Conservation (phyloP, 2,888 invertebrate species). For the Arrhopalites spinosus region DNA sequence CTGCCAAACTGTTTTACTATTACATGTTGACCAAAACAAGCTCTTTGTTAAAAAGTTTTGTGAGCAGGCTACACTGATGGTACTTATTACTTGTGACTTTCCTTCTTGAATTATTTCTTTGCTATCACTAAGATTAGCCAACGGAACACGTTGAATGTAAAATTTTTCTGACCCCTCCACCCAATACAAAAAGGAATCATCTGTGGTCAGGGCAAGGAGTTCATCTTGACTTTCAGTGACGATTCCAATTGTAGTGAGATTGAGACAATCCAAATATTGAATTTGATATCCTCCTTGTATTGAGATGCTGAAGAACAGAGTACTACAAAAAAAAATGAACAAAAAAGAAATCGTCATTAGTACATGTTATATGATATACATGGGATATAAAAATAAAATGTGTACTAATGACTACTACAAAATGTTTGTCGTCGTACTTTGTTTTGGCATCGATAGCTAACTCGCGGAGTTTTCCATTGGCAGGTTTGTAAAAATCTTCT, state of each 20-base stretch:
- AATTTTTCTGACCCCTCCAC: neutral
- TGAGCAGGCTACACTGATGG: neutral
- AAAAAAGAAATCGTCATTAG: neutral
- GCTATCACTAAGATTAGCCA: neutral
- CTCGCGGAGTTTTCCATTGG: neutral
- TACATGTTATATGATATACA: too few species aligned
- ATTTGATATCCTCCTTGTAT: neutral
- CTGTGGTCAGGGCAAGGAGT: slow-evolving; percentile 16
- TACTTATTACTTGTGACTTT: neutral
- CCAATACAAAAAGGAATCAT: slow-evolving; percentile 28
- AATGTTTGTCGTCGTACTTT: too few species aligned
- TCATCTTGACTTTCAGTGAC: neutral
- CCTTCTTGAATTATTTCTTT: neutral
- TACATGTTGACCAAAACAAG: neutral
- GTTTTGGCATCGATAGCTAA: slow-evolving; percentile 19
- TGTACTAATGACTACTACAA: too few species aligned
- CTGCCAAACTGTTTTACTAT: neutral
- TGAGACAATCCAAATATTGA: slow-evolving; percentile 4
- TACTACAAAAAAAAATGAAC: neutral
- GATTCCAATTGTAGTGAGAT: neutral
- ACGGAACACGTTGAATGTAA: neutral
- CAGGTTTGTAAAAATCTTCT: neutral
- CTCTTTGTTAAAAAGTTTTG: neutral
- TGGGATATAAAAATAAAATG: too few species aligned
- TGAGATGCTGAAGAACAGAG: neutral